A percentile compares a stretch with the other conserved stretches of the same genome.
These are phyloP conservation scores for Balaeniceps rex DNA, from an alignment of 2,113 vertebrate genomes.

Conservation along the genomic window DNA sequence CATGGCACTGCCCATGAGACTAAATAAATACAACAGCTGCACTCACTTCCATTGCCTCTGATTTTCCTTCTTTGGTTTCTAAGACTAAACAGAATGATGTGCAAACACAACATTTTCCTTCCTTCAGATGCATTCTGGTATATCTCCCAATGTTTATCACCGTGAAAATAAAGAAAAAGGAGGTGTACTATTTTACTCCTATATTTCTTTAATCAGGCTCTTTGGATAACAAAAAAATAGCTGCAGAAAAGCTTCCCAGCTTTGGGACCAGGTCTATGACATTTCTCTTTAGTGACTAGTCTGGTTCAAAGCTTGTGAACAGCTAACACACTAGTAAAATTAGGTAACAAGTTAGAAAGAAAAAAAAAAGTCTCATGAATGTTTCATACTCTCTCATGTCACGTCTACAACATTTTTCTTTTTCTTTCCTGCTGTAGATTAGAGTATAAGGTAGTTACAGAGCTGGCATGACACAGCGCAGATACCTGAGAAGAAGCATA, in stretches of 20 bases:
- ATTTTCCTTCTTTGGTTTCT: background rate
- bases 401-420: background rate
- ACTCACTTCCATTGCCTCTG: background rate
- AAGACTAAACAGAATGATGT: background rate
- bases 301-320: slow-evolving; percentile 29
- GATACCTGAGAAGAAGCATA: background rate
- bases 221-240: slow-evolving; percentile 25
- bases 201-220: slow-evolving; percentile 49
- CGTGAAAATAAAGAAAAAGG: background rate
- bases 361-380: background rate
- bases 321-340: background rate
- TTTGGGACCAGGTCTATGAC: background rate
- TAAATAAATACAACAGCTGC: background rate
- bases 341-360: background rate
- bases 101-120: background rate
- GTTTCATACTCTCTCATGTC: background rate
- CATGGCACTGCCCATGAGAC: background rate
- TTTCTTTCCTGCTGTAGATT: background rate
- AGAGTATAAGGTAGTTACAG: background rate
- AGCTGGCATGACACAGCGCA: background rate
- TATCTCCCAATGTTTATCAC: background rate
- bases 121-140: background rate
- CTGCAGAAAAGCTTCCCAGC: slow-evolving; percentile 40
- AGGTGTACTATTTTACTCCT: background rate
- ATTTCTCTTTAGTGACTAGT: background rate